Base-by-base conservation (phyloP, 37 sponge, comb jelly and placozoan species). In the Halichondria panicea region DNA sequence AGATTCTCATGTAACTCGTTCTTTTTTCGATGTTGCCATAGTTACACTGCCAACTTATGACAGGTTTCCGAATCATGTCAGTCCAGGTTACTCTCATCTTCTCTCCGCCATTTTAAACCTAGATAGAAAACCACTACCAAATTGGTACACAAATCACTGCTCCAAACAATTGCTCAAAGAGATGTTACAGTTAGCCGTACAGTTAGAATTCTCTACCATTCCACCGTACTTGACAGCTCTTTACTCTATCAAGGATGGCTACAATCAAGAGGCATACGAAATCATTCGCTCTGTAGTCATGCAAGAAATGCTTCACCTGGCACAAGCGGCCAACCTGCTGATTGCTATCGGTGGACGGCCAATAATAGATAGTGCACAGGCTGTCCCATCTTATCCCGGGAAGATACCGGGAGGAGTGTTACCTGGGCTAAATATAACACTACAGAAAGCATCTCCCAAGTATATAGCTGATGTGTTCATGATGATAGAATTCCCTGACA, bases 241-340 rank as follows among this genome's bases (percentile, higher is more conserved):
- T 7, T 86, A 73, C 54, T 73, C 80, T 48, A 86, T 86, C 52
- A 55, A 38, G 19, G 75, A 78, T 11, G 80, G 87, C 39, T 33
- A 34, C 57, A 86, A 86, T 40, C 18, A 11, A 4, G 74, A 86
- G 33, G 54, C 67, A 19, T 73, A 86, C 56, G 39, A 66, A 7
- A 33, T 66, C 4, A 72, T 86, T 45, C 67, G 70, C 1, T 35
- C 36, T 31, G 68, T 86, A 3, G 60, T 79, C 22, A 79, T 79
- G 73, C 87, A 86, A 39, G 80, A 86, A 44, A 86, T 86, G 87
- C 69, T 68, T 21, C 87, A 86, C 52, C 34, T 86, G 74, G 62
- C 31, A n/a, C 80, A 73, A 35, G 80, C 44, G 22, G 87, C 80
- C 38, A 86, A 86, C 52, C 63, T 86, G 32, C 60, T 86, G 18